Evolutionary conservation across 2,113 vertebrate species (phyloP), one percentile per base, ranked within the genome.

Genomic region (Anser cygnoides): DNA sequence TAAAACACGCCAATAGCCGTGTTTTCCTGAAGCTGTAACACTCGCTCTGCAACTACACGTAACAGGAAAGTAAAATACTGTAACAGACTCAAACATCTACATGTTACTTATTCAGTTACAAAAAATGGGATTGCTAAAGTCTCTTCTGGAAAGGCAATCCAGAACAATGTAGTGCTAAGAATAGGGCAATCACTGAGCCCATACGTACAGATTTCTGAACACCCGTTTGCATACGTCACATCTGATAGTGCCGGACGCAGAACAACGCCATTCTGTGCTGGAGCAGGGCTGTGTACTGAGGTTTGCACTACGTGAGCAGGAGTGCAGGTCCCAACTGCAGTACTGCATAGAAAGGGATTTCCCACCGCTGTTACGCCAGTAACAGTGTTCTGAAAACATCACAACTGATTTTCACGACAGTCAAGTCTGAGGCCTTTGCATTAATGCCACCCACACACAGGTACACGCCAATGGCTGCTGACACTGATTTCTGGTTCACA

Each of bases 311-410:
- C 1, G 0, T 4, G n/a, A 84, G 66, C 87, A 75, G 33, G 35
- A 86, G 86, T 4, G 0, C 43, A 8, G 0, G 1, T 7, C 25
- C 10, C 1, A 3, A 3, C 59, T 6, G 25, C 50, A 25, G 14
- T 15, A 3, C 75, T 19, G 8, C 55, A 26, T 68, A 61, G 29
- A 28, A 21, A 18, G 9, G 39, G 18, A n/a, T 22, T 49, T 61
- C 72, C 65, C 4, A 1, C 35, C 43, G 43, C 8, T 2, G 23
- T 13, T 1, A 0, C 3, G 4, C 29, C 3, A 25, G 10, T 0
- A 2, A 43, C 25, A 9, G 13, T 0, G 15, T 10, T 70, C 71
- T 28, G 8, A 68, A 87, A 3, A 23, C 59, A 41, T 10, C 63
- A 15, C 65, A 49, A 20, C 5, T 5, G 0, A 18, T 28, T 35